phyloP scores from a whole-genome alignment of 2,888 invertebrate genomes.

The Rhamnusium bicolor region DNA sequence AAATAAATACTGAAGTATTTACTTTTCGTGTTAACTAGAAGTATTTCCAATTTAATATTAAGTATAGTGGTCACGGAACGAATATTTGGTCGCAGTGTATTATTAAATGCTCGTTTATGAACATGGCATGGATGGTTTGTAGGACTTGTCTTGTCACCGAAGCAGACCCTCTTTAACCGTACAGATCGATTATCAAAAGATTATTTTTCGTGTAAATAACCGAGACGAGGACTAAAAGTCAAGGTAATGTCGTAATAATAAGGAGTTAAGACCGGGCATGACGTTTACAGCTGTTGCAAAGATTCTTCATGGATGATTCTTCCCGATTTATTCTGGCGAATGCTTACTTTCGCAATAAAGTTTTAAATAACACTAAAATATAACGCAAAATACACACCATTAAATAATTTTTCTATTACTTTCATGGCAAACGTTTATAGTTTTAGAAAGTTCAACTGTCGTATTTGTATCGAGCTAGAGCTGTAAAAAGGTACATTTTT shows the following conservation, averaged over 20 bases:
- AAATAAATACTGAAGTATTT: background rate
- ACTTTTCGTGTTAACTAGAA: background rate
- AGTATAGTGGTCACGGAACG: background rate
- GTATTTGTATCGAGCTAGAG: too few relatives aligned
- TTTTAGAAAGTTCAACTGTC: too few relatives aligned
- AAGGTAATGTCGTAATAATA: slow-evolving; percentile 14
- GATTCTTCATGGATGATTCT: slow-evolving; percentile 8
- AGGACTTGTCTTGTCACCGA: slow-evolving; percentile 23
- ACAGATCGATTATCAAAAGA: slow-evolving; percentile 22
- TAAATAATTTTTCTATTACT: too few relatives aligned
- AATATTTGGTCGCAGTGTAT: background rate
- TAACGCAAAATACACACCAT: background rate
- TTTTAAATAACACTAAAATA: too few relatives aligned
- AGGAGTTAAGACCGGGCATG: slow-evolving; percentile 12
- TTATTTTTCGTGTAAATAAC: slow-evolving; percentile 17
- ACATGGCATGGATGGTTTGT: background rate
- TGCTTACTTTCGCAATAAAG: background rate
- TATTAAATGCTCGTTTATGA: background rate
- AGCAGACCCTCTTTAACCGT: slow-evolving; percentile 12
- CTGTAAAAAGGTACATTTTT: too few relatives aligned
- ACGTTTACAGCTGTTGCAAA: slow-evolving; percentile 1
- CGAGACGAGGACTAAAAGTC: slow-evolving; percentile 10
- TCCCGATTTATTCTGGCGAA: slow-evolving; percentile 11
- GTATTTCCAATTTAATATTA: background rate
- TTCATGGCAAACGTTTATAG: too few relatives aligned